These are phyloP conservation scores for Cotesia vestalis DNA, from an alignment of 1,140 invertebrate species.

Conservation along the genomic window DNA sequence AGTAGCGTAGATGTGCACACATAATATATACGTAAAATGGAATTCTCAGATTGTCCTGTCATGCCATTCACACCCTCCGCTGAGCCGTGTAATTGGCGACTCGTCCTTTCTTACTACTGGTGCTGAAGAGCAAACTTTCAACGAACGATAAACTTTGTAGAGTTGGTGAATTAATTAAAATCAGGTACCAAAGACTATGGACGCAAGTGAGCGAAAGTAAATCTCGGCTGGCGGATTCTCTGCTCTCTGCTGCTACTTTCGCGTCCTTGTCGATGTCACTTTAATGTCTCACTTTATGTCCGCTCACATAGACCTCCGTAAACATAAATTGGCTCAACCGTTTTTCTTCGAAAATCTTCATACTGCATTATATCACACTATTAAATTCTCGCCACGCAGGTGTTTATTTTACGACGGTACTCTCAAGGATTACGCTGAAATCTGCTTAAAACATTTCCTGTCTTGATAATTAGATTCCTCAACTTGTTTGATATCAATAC, in stretches of 20 bases:
- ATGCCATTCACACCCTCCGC: slow-evolving; percentile 25
- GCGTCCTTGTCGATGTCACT: neutral
- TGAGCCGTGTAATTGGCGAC: slow-evolving; percentile 37
- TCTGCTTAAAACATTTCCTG: neutral
- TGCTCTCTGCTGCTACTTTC: slow-evolving; percentile 1
- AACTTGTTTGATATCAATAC: neutral
- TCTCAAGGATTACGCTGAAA: no score
- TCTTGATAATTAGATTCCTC: neutral
- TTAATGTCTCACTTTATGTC: slow-evolving; percentile 1
- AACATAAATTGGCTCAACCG: neutral
- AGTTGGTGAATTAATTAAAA: slow-evolving; percentile 50
- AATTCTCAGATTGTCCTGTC: slow-evolving; percentile 31
- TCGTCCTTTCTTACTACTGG: slow-evolving; percentile 24
- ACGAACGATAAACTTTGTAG: slow-evolving; percentile 42
- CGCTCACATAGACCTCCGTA: neutral
- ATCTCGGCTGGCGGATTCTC: neutral
- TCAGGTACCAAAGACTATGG: slow-evolving; percentile 37
- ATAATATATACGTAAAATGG: neutral
- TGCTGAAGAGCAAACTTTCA: slow-evolving; percentile 33
- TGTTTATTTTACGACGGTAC: no score
- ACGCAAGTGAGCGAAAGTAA: slow-evolving; percentile 5
- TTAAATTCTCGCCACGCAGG: no score
- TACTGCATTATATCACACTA: neutral
- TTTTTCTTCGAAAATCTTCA: neutral
- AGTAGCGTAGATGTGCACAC: neutral